Percentiles rank a stretch among this genome's conserved stretches.
phyloP scores from a whole-genome alignment of 64 coral and sea anemone species.

The Stichodactyla helianthus region DNA sequence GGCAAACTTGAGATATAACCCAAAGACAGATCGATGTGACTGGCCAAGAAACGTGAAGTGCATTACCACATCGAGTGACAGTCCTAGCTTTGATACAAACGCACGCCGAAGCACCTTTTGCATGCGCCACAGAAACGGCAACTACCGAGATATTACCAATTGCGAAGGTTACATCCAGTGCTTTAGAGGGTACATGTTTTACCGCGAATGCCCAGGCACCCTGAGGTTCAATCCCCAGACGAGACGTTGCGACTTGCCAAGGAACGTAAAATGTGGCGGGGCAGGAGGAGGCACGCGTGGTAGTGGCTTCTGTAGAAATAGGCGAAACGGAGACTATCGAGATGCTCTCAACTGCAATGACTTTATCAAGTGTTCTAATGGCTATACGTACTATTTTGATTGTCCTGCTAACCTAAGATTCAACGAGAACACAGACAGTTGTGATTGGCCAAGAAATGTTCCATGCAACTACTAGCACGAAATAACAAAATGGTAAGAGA shows the following conservation, averaged over 20 bases:
- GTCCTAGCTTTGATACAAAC: not conserved
- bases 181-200: not conserved
- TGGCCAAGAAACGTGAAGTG: constrained; percentile 50
- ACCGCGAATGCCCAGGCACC: not conserved
- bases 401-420: constrained; percentile 13
- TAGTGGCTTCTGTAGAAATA: not conserved
- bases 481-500: not conserved
- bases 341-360: constrained; percentile 28
- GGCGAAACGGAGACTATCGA: constrained; percentile 16
- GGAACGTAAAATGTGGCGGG: constrained; percentile 24
- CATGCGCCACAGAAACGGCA: not conserved
- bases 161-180: not conserved
- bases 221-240: constrained; percentile 20
- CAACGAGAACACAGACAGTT: constrained; percentile 2
- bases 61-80: not conserved
- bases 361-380: constrained; percentile 24
- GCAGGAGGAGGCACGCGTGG: constrained; percentile 16
- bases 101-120: not conserved
- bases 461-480: constrained; percentile 1
- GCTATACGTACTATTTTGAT: not conserved
- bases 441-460: constrained; percentile 30
- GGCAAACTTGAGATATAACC: constrained; percentile 34
- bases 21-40: constrained; percentile 25
- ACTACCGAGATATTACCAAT: constrained; percentile 9
- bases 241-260: constrained; percentile 8